Conservation (phyloP, 2,113 vertebrate species). For the Leuciscus idus region DNA sequence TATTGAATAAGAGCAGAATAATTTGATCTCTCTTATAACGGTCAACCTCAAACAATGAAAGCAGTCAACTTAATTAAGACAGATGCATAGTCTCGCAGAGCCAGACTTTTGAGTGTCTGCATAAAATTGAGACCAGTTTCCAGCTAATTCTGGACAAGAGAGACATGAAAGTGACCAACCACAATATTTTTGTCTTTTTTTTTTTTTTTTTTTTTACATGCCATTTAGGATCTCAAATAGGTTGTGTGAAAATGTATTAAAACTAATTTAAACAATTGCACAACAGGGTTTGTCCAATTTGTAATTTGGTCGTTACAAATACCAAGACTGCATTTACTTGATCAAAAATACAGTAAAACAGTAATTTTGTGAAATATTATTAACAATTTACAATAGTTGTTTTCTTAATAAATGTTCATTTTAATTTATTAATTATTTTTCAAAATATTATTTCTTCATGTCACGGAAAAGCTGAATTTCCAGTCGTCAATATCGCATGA, state of each 20-base stretch:
- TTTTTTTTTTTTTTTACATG: background rate
- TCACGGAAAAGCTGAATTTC: background rate
- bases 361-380: background rate
- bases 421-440: too few relatives aligned
- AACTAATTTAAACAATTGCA: background rate
- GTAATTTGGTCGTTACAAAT: too few relatives aligned
- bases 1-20: slow-evolving; percentile 37
- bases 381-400: background rate
- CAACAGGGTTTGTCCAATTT: background rate
- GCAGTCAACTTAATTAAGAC: slow-evolving; percentile 39
- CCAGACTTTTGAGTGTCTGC: background rate
- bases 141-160: background rate
- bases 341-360: background rate
- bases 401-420: too few relatives aligned
- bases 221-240: background rate
- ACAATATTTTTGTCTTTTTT: too few relatives aligned
- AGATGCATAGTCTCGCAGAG: slow-evolving; percentile 9
- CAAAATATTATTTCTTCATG: too few relatives aligned
- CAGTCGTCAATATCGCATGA: background rate
- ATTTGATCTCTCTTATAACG: slow-evolving; percentile 36
- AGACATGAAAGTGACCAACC: background rate
- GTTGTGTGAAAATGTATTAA: background rate
- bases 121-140: background rate
- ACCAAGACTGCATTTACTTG: background rate
- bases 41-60: slow-evolving; percentile 44